A percentile compares a stretch with the other conserved stretches of the same genome.
Evolutionary conservation across 2,888 invertebrate genomes (phyloP).

Genomic region (Tetranychus piercei): DNA sequence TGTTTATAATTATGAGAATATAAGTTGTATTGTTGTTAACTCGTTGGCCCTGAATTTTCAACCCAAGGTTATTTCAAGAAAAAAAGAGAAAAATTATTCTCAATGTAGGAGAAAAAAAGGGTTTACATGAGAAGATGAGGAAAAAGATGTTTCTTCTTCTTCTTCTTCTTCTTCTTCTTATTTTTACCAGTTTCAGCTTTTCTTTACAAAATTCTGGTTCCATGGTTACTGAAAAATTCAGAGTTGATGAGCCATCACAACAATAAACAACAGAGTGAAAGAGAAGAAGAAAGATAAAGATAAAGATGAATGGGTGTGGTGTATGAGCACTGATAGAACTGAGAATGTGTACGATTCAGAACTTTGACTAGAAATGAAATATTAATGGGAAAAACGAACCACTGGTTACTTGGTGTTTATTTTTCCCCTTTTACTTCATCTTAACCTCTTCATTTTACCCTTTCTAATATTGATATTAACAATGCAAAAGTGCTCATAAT

Average conservation of each 20-base stretch:
- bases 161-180: too few species aligned
- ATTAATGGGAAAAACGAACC: neutral
- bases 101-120: neutral
- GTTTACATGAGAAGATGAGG: neutral
- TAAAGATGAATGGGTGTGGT: neutral
- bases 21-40: neutral
- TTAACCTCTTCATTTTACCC: too few species aligned
- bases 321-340: neutral
- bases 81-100: neutral
- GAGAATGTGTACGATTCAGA: neutral
- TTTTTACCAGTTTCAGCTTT: too few species aligned
- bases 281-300: neutral
- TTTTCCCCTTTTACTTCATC: neutral
- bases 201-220: neutral
- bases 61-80: neutral
- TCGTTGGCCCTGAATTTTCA: neutral
- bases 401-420: neutral
- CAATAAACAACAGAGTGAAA: neutral
- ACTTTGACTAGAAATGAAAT: neutral
- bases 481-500: too few species aligned
- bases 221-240: neutral
- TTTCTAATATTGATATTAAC: too few species aligned
- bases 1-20: neutral
- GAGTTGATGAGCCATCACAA: neutral
- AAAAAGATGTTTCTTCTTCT: neutral